These are phyloP conservation scores for Proterorhinus semilunaris DNA, from an alignment of 2,113 vertebrate genomes.

Conservation along the genomic window DNA sequence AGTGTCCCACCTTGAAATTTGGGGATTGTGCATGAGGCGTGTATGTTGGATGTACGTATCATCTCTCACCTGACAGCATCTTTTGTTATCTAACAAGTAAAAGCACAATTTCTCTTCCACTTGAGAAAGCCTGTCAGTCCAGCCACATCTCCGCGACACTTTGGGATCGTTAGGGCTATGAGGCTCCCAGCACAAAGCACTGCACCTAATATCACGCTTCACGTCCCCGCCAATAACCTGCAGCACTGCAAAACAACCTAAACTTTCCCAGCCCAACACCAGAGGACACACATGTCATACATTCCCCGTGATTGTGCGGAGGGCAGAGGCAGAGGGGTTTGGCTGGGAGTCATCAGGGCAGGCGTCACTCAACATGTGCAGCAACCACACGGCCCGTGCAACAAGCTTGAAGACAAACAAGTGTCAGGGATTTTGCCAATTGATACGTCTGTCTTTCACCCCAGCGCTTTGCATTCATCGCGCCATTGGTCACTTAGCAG, in stretches of 20 bases:
- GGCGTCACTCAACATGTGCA: slow-evolving; percentile 6
- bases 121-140: slow-evolving; percentile 44
- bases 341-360: slow-evolving; percentile 16
- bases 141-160: slow-evolving; percentile 23
- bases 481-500: not conserved
- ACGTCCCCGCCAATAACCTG: slow-evolving; percentile 38
- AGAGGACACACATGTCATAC: slow-evolving; percentile 17
- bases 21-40: not conserved
- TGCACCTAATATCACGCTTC: slow-evolving; percentile 66
- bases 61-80: slow-evolving; percentile 8
- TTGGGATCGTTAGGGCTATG: slow-evolving; percentile 40
- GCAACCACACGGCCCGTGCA: slow-evolving; percentile 2
- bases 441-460: slow-evolving; percentile 6
- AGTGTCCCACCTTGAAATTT: slow-evolving; percentile 5
- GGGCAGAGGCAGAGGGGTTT: slow-evolving; percentile 34
- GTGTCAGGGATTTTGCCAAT: slow-evolving; percentile 7
- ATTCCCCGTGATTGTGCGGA: slow-evolving; percentile 4
- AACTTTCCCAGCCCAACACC: slow-evolving; percentile 27
- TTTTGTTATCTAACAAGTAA: slow-evolving; percentile 4
- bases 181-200: slow-evolving; percentile 36
- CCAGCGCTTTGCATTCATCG: not conserved
- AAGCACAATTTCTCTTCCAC: slow-evolving; percentile 35
- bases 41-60: not conserved
- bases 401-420: not conserved
- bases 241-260: slow-evolving; percentile 23